Percentiles rank a stretch among this genome's conserved stretches.
Evolutionary conservation across 2,797 vertebrate genomes (phyloP).

Genomic region (Cryptoblepharus egeriae): DNA sequence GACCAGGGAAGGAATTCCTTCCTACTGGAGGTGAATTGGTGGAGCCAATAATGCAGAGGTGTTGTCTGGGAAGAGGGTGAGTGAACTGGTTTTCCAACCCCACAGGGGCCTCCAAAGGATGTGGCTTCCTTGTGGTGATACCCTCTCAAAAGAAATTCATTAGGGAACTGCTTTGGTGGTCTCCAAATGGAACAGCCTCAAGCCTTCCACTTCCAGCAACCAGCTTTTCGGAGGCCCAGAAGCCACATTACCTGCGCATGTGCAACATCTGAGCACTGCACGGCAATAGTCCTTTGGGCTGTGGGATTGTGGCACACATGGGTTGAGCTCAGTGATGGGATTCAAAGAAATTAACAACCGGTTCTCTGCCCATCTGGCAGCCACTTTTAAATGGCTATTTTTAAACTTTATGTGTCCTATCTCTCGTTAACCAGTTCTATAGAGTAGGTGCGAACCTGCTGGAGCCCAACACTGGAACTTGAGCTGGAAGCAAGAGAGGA

Average conservation of each 20-base stretch:
- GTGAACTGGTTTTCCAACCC: no score
- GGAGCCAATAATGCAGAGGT: no score
- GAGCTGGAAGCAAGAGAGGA: not conserved
- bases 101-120: not conserved
- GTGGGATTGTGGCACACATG: not conserved
- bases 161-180: not conserved
- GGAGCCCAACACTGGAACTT: no score
- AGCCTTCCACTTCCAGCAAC: not conserved
- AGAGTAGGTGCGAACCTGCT: no score
- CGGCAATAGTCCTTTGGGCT: not conserved
- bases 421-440: no score
- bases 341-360: no score
- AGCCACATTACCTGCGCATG: not conserved
- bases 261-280: not conserved
- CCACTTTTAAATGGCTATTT: no score
- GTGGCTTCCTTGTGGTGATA: not conserved
- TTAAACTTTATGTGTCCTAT: no score
- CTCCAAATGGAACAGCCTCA: no score
- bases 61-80: not conserved
- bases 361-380: no score
- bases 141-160: not conserved
- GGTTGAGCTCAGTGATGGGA: no score
- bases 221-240: not conserved
- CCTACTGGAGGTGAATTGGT: not conserved
- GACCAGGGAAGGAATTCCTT: not conserved